phyloP scores from a whole-genome alignment of 1,140 invertebrate genomes.

The Procambarus clarkii region DNA sequence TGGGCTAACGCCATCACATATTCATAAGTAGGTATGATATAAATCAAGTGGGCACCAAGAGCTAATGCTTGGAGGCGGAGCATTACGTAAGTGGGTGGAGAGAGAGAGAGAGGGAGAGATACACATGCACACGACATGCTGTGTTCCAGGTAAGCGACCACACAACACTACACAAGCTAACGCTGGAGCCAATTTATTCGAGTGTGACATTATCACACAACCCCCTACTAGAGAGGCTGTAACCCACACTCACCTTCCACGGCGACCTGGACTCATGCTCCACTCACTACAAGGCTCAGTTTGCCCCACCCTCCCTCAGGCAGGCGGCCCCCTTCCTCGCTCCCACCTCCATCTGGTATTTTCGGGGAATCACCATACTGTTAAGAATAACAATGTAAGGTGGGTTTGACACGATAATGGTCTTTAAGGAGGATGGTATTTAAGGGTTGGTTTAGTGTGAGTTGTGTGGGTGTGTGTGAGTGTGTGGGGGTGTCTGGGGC shows the following conservation, averaged over 20 bases:
- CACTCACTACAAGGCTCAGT: not conserved
- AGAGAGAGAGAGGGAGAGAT: too few species aligned
- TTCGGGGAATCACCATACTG: slow-evolving; percentile 54
- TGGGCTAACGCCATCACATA: too few species aligned
- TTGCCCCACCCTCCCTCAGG: not conserved
- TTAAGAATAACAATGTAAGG: slow-evolving; percentile 52
- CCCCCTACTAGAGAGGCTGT: not conserved
- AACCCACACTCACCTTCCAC: not conserved
- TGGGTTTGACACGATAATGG: not conserved
- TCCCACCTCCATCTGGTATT: slow-evolving; percentile 32
- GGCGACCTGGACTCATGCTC: not conserved
- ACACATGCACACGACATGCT: too few species aligned
- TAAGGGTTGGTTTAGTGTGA: not conserved
- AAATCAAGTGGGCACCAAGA: too few species aligned
- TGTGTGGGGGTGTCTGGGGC: not conserved
- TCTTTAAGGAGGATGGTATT: not conserved
- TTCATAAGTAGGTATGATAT: too few species aligned
- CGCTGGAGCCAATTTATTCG: slow-evolving; percentile 51
- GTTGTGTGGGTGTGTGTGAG: not conserved
- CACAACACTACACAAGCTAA: slow-evolving; percentile 52
- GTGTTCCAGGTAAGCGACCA: too few species aligned
- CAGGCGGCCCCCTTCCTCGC: slow-evolving; percentile 26
- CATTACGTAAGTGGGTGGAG: too few species aligned
- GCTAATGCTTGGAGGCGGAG: too few species aligned
- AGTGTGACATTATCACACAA: slow-evolving; percentile 24